phyloP scores from a whole-genome alignment of 1,140 invertebrate species.

The Drosophila sproati region DNA sequence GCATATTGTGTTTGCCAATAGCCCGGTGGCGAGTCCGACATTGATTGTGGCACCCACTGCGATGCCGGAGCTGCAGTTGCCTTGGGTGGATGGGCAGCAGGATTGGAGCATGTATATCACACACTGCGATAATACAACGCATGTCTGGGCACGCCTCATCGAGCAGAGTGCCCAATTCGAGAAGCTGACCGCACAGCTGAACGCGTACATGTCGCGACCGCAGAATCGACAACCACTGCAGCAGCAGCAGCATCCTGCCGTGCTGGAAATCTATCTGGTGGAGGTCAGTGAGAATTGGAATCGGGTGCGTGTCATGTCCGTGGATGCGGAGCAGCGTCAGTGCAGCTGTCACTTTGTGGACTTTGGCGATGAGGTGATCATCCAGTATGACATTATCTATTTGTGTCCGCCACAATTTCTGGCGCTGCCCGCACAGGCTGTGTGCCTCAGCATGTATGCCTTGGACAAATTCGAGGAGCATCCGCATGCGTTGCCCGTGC shows the following conservation, averaged over 20 bases:
- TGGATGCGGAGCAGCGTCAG: conserved; percentile 50
- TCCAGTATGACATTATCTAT: conserved; percentile 56
- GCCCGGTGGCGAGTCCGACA: background rate
- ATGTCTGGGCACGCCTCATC: conserved; percentile 77
- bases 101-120: conserved; percentile 81
- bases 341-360: conserved; percentile 80
- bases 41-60: background rate
- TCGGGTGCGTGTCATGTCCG: conserved; percentile 70
- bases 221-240: conserved; percentile 22
- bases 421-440: conserved; percentile 70
- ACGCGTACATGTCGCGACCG: conserved; percentile 54
- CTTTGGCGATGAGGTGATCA: conserved; percentile 71
- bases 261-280: conserved; percentile 68
- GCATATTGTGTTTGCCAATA: conserved; percentile 72
- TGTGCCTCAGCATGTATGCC: conserved; percentile 77
- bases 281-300: conserved; percentile 75
- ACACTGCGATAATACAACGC: conserved; percentile 69
- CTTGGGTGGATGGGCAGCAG: conserved; percentile 46
- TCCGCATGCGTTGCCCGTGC: conserved; percentile 63
- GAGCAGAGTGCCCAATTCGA: conserved; percentile 73
- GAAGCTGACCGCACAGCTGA: conserved; percentile 65
- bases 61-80: conserved; percentile 50
- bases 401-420: conserved; percentile 65
- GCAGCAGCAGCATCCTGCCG: background rate
- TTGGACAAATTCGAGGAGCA: conserved; percentile 82